Conservation (phyloP, 2,113 vertebrate species). For the Labeo catla region DNA sequence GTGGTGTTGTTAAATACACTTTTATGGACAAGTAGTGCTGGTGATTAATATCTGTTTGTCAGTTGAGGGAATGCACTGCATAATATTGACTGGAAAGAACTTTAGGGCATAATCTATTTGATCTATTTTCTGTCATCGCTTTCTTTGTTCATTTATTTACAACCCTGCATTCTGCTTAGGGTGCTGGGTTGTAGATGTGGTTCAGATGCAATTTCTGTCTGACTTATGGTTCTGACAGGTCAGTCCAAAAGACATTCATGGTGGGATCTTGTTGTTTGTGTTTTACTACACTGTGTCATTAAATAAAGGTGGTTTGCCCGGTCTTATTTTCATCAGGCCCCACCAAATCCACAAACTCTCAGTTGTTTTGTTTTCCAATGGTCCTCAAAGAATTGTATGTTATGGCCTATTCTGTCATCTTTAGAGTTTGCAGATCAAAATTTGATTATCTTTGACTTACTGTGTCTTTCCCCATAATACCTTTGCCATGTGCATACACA, state of each 20-base stretch:
- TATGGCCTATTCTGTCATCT: not conserved
- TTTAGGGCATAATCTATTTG: constrained; percentile 15
- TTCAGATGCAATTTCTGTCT: not conserved
- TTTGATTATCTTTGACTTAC: not conserved
- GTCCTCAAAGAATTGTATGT: not conserved
- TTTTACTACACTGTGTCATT: constrained; percentile 19
- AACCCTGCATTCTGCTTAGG: not conserved
- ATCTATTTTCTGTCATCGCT: constrained; percentile 13
- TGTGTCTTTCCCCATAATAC: not conserved
- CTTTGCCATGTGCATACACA: not conserved
- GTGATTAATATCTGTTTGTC: constrained; percentile 48
- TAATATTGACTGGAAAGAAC: constrained; percentile 29
- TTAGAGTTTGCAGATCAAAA: not conserved
- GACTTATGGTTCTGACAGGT: constrained; percentile 20
- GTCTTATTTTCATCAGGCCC: not conserved
- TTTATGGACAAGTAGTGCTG: constrained; percentile 37
- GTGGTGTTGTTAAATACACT: constrained; percentile 20
- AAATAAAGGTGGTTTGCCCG: constrained; percentile 13
- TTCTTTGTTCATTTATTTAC: constrained; percentile 2
- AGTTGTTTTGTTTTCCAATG: not conserved
- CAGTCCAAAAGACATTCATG: not conserved
- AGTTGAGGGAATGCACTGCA: not conserved
- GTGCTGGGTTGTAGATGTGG: not conserved
- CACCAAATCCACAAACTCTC: not conserved
- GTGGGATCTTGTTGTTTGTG: not conserved